Evolutionary conservation across 2,888 invertebrate genomes (phyloP).

Genomic region (Anorthoa munda): DNA sequence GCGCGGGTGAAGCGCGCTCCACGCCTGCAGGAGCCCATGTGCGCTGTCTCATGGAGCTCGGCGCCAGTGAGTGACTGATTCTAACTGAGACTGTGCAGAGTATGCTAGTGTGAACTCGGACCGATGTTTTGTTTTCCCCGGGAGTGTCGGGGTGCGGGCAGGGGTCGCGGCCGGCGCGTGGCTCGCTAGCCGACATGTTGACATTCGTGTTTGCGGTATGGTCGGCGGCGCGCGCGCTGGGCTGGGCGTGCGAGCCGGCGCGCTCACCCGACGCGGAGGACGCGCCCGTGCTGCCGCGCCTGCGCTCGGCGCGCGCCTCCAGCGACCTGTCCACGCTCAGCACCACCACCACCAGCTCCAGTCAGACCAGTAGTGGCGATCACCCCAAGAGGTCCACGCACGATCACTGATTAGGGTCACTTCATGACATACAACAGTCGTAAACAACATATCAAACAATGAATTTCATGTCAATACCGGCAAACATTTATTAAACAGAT

Average conservation of each 20-base stretch:
- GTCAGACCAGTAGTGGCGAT: constrained; percentile 87
- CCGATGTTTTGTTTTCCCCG: constrained; percentile 78
- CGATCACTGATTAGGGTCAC: constrained; percentile 11
- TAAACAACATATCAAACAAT: constrained; percentile 22
- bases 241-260: constrained; percentile 82
- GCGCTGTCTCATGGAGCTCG: constrained; percentile 64
- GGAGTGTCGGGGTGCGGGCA: constrained; percentile 79
- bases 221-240: constrained; percentile 92
- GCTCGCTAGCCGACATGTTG: constrained; percentile 89
- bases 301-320: constrained; percentile 88
- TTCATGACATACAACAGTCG: constrained; percentile 53
- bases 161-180: constrained; percentile 81
- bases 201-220: constrained; percentile 92
- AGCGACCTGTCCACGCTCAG: constrained; percentile 89
- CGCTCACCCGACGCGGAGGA: constrained; percentile 85
- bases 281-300: constrained; percentile 84
- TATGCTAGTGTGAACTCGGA: constrained; percentile 75
- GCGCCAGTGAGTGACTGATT: constrained; percentile 69
- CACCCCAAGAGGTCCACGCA: constrained; percentile 85
- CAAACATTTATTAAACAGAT: constrained; percentile 26
- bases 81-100: constrained; percentile 65
- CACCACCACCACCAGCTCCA: constrained; percentile 88
- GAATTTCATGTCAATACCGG: constrained; percentile 6
- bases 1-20: constrained; percentile 82
- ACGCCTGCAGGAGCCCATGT: constrained; percentile 78